A percentile compares a stretch with the other conserved stretches of the same genome.
phyloP scores from a whole-genome alignment of 2,888 invertebrate genomes.

The Ophion slaviceki region DNA sequence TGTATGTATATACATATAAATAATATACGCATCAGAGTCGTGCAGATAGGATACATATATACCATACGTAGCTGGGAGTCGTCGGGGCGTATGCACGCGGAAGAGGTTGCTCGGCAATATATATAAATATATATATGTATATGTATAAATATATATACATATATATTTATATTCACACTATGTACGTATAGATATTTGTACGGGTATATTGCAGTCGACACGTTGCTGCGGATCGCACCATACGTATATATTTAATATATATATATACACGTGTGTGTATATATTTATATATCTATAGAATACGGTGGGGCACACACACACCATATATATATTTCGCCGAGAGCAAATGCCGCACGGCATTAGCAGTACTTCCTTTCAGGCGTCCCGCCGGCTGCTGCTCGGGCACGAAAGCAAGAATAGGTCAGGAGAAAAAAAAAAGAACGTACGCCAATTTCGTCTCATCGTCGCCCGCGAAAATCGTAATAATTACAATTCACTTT shows the following conservation, averaged over 20 bases:
- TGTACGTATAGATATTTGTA: slow-evolving; percentile 17
- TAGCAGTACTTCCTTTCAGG: slow-evolving; percentile 63
- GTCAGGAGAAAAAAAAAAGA: slow-evolving; percentile 5
- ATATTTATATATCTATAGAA: neutral
- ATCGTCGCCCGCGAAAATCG: neutral
- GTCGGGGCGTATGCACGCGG: slow-evolving; percentile 66
- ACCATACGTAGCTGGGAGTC: slow-evolving; percentile 57
- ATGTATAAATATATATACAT: slow-evolving; percentile 19
- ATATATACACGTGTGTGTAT: slow-evolving; percentile 14
- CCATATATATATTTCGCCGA: slow-evolving; percentile 42
- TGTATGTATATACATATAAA: slow-evolving; percentile 17
- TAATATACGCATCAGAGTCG: slow-evolving; percentile 51
- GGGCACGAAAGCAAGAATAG: slow-evolving; percentile 32
- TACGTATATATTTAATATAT: slow-evolving; percentile 13
- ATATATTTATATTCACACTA: neutral
- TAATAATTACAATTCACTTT: neutral
- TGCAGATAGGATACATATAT: slow-evolving; percentile 60
- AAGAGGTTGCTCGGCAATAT: slow-evolving; percentile 54
- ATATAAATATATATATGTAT: slow-evolving; percentile 44
- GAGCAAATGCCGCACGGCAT: slow-evolving; percentile 51
- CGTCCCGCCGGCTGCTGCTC: slow-evolving; percentile 63
- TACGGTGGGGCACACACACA: neutral
- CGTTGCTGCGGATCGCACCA: slow-evolving; percentile 31
- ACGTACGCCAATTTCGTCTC: neutral
- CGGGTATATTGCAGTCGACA: slow-evolving; percentile 25